A percentile compares a stretch with the other conserved stretches of the same genome.
Evolutionary conservation across 2,797 vertebrate species (phyloP).

Genomic region (Potorous gilbertii): DNA sequence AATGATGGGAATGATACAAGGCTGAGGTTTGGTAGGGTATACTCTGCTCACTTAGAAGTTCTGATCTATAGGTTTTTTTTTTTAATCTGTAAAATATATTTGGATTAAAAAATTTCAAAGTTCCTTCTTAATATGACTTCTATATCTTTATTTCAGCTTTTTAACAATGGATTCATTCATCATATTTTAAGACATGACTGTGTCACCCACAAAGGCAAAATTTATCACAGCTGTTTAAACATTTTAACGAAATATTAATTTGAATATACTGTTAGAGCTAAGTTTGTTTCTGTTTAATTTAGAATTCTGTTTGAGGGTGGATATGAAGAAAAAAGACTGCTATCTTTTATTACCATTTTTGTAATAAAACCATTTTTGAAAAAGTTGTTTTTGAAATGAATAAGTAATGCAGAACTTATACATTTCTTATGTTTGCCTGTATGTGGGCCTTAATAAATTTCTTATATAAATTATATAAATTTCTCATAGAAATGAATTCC

Average conservation of each 20-base stretch:
- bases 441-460: slow-evolving; percentile 59
- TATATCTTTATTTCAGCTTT: neutral
- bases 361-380: slow-evolving; percentile 39
- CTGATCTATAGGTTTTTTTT: too few species aligned
- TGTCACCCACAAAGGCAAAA: slow-evolving; percentile 39
- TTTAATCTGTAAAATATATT: too few species aligned
- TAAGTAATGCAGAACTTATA: slow-evolving; percentile 30
- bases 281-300: slow-evolving; percentile 46
- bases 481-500: slow-evolving; percentile 61
- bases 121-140: neutral
- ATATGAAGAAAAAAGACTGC: slow-evolving; percentile 10
- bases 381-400: slow-evolving; percentile 35
- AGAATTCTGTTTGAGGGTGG: neutral
- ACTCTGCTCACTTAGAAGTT: too few species aligned
- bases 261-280: slow-evolving; percentile 15
- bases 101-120: neutral
- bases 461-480: too few species aligned
- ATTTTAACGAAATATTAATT: slow-evolving; percentile 2
- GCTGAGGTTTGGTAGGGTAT: too few species aligned
- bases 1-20: too few species aligned
- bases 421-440: slow-evolving; percentile 53
- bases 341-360: neutral
- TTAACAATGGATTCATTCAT: slow-evolving; percentile 10
- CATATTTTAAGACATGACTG: slow-evolving; percentile 32
- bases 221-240: neutral